phyloP scores from a whole-genome alignment of 2,797 vertebrate species.

The Adelosebastes latens region DNA sequence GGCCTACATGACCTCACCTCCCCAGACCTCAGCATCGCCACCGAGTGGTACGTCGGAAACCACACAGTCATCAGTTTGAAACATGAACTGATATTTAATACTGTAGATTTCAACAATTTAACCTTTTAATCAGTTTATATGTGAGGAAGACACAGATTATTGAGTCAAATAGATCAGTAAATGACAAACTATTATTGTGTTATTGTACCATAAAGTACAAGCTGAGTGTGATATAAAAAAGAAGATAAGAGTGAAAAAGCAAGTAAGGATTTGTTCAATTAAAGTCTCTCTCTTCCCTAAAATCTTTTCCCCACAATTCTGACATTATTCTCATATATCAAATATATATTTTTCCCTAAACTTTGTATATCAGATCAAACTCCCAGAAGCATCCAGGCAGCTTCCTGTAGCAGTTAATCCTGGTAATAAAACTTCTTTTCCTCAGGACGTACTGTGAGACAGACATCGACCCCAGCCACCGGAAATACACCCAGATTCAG shows the following conservation, averaged over 20 bases:
- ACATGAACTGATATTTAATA: too few species aligned
- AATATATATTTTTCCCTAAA: too few species aligned
- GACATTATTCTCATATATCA: not conserved
- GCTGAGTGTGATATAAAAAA: too few species aligned
- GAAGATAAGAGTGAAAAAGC: too few species aligned
- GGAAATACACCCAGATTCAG: conserved; percentile 91
- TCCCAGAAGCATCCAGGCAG: not conserved
- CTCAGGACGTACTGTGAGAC: conserved; percentile 95
- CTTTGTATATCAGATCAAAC: not conserved
- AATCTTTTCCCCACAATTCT: too few species aligned
- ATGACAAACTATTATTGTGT: not conserved
- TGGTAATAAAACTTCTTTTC: not conserved
- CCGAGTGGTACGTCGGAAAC: conserved; percentile 87
- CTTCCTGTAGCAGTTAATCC: not conserved
- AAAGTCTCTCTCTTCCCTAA: too few species aligned
- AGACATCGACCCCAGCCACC: conserved; percentile 91
- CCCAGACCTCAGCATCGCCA: conserved; percentile 90
- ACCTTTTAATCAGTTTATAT: not conserved
- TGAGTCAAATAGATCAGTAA: not conserved
- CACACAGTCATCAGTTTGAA: not conserved
- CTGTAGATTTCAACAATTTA: not conserved
- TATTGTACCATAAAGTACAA: not conserved
- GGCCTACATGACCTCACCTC: conserved; percentile 94
- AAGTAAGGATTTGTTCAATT: too few species aligned
- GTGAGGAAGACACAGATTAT: not conserved